These are phyloP conservation scores for Lichenostomus cassidix DNA, from an alignment of 2,113 vertebrate species.

Conservation along the genomic window DNA sequence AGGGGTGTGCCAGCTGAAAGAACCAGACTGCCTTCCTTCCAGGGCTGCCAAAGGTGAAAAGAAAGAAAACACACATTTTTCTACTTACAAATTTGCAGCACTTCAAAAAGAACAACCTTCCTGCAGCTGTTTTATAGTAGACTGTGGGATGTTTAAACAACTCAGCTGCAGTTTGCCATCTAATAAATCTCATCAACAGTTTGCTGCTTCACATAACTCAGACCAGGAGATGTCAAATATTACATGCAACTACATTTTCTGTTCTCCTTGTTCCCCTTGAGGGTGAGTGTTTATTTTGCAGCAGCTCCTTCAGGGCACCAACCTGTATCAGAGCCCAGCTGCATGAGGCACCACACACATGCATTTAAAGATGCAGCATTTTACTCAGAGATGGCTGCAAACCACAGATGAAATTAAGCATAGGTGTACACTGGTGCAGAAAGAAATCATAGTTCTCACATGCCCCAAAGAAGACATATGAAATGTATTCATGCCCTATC, in stretches of 20 bases:
- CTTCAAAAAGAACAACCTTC: neutral
- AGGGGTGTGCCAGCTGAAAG: neutral
- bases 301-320: neutral
- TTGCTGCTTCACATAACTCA: neutral
- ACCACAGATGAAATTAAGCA: neutral
- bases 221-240: neutral
- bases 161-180: neutral
- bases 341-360: neutral
- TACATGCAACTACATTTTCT: neutral
- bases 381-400: neutral
- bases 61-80: neutral
- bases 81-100: neutral
- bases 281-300: neutral
- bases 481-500: neutral
- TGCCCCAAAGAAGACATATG: neutral
- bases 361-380: neutral
- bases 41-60: neutral
- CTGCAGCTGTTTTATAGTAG: neutral
- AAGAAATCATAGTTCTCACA: neutral
- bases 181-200: neutral
- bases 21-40: neutral
- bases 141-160: neutral
- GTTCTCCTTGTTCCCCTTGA: neutral
- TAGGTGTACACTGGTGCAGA: neutral
- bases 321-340: neutral